These are phyloP conservation scores for Anoplius nigerrimus DNA, from an alignment of 2,888 invertebrate genomes.

Conservation along the genomic window DNA sequence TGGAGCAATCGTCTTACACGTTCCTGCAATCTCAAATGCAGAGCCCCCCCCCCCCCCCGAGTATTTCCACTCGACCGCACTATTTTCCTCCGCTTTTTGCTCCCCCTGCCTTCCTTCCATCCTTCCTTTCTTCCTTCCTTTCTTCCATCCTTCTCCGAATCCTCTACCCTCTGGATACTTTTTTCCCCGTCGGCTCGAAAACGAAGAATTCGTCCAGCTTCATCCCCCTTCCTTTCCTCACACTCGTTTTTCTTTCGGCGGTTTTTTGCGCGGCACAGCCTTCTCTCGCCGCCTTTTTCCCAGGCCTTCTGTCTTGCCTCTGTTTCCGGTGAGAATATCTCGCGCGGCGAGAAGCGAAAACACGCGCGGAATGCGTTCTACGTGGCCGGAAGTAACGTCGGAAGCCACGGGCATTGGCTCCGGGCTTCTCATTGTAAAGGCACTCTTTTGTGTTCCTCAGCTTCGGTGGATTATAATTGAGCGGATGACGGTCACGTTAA, in stretches of 20 bases:
- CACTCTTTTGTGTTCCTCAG: too few species aligned
- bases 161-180: neutral
- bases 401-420: too few species aligned
- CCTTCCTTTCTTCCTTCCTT: neutral
- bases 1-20: conserved; percentile 13
- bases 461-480: too few species aligned
- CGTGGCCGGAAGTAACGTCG: neutral
- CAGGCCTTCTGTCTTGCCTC: neutral
- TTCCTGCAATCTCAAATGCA: conserved; percentile 25
- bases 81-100: neutral
- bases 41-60: neutral
- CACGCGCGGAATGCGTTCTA: conserved; percentile 33
- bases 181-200: neutral
- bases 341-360: conserved; percentile 3
- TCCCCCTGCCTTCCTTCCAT: neutral
- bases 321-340: neutral
- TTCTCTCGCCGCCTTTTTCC: too few species aligned
- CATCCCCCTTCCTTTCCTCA: too few species aligned
- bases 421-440: too few species aligned
- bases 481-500: too few species aligned
- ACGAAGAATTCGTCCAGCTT: neutral
- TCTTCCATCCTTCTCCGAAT: neutral
- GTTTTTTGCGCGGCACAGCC: neutral
- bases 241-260: neutral
- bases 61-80: neutral